Percentiles rank a stretch among this genome's conserved stretches.
Conservation (phyloP, 2,113 vertebrate species). For the Chascanopsetta lugubris region DNA sequence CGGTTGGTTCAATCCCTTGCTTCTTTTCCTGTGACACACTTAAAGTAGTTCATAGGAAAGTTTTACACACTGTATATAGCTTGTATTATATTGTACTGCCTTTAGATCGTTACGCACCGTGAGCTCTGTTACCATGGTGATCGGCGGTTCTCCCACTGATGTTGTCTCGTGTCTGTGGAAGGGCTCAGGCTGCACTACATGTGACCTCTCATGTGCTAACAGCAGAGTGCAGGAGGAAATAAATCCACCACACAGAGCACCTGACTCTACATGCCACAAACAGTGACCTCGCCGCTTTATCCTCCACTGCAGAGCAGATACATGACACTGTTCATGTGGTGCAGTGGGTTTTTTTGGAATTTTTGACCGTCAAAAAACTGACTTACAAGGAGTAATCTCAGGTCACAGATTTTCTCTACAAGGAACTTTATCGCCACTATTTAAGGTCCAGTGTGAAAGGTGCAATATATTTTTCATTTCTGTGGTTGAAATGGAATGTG, state of each 20-base stretch:
- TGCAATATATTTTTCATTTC: too few relatives aligned
- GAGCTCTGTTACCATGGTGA: background rate
- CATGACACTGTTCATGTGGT: background rate
- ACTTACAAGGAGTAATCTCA: too few relatives aligned
- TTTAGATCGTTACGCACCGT: background rate
- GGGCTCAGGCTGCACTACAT: slow-evolving; percentile 60
- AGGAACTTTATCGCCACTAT: too few relatives aligned
- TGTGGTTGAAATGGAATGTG: too few relatives aligned
- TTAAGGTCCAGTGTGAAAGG: too few relatives aligned
- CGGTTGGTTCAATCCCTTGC: too few relatives aligned
- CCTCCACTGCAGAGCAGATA: slow-evolving; percentile 4
- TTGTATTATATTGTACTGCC: background rate
- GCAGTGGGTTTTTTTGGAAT: background rate
- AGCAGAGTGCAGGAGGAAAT: slow-evolving; percentile 48
- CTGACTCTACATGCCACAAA: slow-evolving; percentile 70
- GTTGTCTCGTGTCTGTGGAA: slow-evolving; percentile 52
- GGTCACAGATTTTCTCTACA: too few relatives aligned
- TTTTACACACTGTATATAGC: too few relatives aligned
- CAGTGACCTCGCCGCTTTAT: slow-evolving; percentile 22
- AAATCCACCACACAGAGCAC: slow-evolving; percentile 68
- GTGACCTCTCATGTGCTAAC: slow-evolving; percentile 79
- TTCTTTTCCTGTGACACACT: too few relatives aligned
- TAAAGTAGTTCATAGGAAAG: too few relatives aligned
- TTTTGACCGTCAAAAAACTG: too few relatives aligned
- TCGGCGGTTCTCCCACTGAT: slow-evolving; percentile 26